Percentiles rank a stretch among this genome's conserved stretches.
Evolutionary conservation across 2,888 invertebrate genomes (phyloP).

Genomic region (Agapetus fuscipes): DNA sequence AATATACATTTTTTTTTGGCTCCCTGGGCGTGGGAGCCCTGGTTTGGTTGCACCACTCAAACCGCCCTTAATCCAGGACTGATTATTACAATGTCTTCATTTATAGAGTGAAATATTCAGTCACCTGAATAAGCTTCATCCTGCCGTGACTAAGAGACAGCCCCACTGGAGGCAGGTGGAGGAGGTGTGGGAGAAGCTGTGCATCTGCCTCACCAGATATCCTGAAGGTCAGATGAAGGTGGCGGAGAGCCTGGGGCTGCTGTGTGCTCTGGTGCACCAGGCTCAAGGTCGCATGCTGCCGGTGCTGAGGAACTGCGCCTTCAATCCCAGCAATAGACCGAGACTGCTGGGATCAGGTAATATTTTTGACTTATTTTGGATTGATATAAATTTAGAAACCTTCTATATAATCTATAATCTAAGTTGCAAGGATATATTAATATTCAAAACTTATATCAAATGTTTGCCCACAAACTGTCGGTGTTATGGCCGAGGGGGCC

Average conservation of each 20-base stretch:
- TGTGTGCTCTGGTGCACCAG: constrained; percentile 22
- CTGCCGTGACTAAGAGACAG: constrained; percentile 39
- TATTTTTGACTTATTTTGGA: too few relatives aligned
- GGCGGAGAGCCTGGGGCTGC: constrained; percentile 34
- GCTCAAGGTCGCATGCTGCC: constrained; percentile 32
- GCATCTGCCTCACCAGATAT: constrained; percentile 40
- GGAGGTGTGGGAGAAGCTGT: constrained; percentile 41
- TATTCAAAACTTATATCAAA: too few relatives aligned
- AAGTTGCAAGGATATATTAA: too few relatives aligned
- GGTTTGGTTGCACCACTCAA: too few relatives aligned
- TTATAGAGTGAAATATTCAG: constrained; percentile 39
- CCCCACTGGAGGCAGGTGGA: constrained; percentile 46
- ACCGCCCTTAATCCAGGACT: too few relatives aligned
- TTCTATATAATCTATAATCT: too few relatives aligned
- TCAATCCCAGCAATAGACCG: constrained; percentile 42
- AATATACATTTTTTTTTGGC: too few relatives aligned
- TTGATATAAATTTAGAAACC: too few relatives aligned
- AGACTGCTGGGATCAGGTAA: constrained; percentile 42
- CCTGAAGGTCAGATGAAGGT: constrained; percentile 45
- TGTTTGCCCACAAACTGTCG: too few relatives aligned
- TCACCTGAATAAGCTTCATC: constrained; percentile 39
- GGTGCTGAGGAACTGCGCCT: constrained; percentile 45
- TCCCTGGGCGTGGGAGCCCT: too few relatives aligned
- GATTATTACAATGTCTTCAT: too few relatives aligned
- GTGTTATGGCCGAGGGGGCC: too few relatives aligned